Evolutionary conservation across 2,888 invertebrate genomes (phyloP).

Genomic region (Blastobasis lacticolella): DNA sequence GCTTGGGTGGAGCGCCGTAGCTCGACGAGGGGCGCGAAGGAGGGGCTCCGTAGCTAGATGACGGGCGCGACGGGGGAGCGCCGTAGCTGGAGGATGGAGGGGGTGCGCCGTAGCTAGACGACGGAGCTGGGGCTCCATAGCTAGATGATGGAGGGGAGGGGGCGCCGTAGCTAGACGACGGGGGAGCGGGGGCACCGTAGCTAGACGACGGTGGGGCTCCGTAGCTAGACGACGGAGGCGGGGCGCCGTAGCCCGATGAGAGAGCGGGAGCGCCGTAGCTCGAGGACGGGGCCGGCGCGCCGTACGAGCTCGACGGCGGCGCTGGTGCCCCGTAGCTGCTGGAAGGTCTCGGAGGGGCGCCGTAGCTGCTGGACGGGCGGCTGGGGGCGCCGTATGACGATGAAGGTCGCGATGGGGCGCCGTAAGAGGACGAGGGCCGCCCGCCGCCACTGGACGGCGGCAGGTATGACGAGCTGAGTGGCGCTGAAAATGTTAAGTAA

Average conservation of each 20-base stretch:
- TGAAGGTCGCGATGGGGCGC: constrained; percentile 44
- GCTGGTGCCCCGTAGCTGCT: constrained; percentile 57
- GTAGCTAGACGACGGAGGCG: constrained; percentile 42
- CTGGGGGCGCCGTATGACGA: constrained; percentile 56
- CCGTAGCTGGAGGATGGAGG: constrained; percentile 38
- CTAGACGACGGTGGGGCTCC: constrained; percentile 39
- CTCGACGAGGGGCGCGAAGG: constrained; percentile 51
- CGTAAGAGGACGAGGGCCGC: constrained; percentile 47
- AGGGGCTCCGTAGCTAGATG: constrained; percentile 43
- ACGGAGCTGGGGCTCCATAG: constrained; percentile 52
- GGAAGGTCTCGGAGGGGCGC: constrained; percentile 39
- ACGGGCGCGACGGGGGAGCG: constrained; percentile 19
- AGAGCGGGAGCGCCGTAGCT: constrained; percentile 43
- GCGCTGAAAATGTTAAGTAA: constrained; percentile 43
- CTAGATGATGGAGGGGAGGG: constrained; percentile 37
- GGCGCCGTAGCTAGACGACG: constrained; percentile 68
- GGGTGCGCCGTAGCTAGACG: constrained; percentile 35
- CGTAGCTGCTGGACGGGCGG: constrained; percentile 29
- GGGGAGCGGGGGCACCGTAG: constrained; percentile 46
- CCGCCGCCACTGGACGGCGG: constrained; percentile 71
- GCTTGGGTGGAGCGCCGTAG: constrained; percentile 52
- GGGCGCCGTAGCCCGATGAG: constrained; percentile 62
- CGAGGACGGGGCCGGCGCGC: constrained; percentile 27
- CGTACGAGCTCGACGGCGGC: constrained; percentile 30
- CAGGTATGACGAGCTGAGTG: constrained; percentile 72